Evolutionary conservation across 2,888 invertebrate genomes (phyloP).

Genomic region (Dynastes grantii): DNA sequence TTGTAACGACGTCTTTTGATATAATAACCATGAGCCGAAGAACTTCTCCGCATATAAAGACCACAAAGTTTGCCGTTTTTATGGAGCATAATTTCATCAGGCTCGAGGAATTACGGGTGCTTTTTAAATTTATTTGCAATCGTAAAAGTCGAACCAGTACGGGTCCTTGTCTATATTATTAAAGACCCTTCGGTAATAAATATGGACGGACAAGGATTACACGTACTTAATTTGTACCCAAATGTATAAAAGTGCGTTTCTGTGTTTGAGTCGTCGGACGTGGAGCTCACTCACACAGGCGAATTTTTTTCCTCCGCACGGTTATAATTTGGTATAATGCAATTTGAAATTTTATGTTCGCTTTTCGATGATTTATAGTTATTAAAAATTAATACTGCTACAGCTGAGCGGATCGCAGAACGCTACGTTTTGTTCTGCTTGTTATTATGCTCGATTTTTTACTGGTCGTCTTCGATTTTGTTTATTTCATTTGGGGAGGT

Average conservation of each 20-base stretch:
- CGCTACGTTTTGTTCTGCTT: not conserved
- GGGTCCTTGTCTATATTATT: conserved; percentile 65
- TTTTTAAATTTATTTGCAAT: conserved; percentile 65
- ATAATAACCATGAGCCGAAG: not conserved
- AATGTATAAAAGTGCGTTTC: conserved; percentile 57
- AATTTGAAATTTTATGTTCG: conserved; percentile 67
- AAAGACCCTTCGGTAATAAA: conserved; percentile 59
- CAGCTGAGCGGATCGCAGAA: not conserved
- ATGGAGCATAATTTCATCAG: conserved; percentile 68
- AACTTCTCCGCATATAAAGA: not conserved
- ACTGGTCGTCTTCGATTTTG: not conserved
- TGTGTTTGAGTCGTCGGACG: conserved; percentile 55
- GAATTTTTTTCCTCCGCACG: conserved; percentile 60
- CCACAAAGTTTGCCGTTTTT: conserved; percentile 62
- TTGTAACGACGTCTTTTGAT: not conserved
- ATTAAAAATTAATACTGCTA: conserved; percentile 64
- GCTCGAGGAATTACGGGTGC: conserved; percentile 63
- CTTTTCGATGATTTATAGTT: conserved; percentile 66
- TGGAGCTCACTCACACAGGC: not conserved
- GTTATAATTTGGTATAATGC: conserved; percentile 67
- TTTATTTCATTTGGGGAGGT: not conserved
- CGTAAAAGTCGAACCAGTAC: conserved; percentile 62
- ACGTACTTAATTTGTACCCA: conserved; percentile 61
- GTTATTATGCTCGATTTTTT: not conserved
- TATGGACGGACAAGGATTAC: conserved; percentile 56